These are phyloP conservation scores for Chironomus riparius DNA, from an alignment of 2,888 invertebrate species.

Conservation along the genomic window DNA sequence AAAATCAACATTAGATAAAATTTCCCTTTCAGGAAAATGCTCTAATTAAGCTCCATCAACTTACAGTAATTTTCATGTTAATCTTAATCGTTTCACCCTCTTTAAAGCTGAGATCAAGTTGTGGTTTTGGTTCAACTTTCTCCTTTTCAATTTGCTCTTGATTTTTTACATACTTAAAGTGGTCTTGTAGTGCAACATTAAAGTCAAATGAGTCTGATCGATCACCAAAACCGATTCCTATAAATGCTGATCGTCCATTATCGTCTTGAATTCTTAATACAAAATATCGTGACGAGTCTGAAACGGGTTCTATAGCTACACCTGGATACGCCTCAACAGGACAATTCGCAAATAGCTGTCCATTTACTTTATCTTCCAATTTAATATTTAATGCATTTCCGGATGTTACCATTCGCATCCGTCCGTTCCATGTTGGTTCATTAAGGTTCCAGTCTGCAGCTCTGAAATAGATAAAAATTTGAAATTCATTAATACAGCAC, in stretches of 20 bases:
- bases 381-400: constrained; percentile 81
- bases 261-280: constrained; percentile 92
- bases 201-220: constrained; percentile 98
- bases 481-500: constrained; percentile 27
- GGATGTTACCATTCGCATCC: constrained; percentile 85
- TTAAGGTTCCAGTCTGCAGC: constrained; percentile 99
- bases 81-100: constrained; percentile 99
- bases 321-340: constrained; percentile 95
- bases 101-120: constrained; percentile 93
- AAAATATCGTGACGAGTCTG: constrained; percentile 96
- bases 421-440: constrained; percentile 96
- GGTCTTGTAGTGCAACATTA: constrained; percentile 96
- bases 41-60: too few relatives aligned
- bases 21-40: too few relatives aligned
- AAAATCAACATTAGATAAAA: too few relatives aligned
- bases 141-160: constrained; percentile 73
- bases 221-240: constrained; percentile 96
- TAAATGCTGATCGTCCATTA: constrained; percentile 84
- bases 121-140: constrained; percentile 63
- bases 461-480: constrained; percentile 48
- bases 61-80: constrained; percentile 92
- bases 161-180: constrained; percentile 89
- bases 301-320: constrained; percentile 87
- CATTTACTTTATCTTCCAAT: constrained; percentile 88
- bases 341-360: constrained; percentile 92